Evolutionary conservation across 2,113 vertebrate genomes (phyloP).

Genomic region (Myanophis thanlyinensis): DNA sequence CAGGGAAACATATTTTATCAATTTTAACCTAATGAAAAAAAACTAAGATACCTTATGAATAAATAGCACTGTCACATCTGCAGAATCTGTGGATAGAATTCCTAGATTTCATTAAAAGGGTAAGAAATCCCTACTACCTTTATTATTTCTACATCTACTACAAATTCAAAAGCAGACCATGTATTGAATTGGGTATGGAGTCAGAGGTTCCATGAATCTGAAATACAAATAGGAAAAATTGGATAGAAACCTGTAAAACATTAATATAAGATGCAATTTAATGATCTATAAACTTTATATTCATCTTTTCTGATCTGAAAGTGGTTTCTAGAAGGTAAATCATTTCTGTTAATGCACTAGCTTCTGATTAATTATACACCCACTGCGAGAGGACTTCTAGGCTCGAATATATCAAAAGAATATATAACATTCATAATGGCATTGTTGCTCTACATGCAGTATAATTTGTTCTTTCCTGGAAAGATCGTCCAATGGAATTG

Average conservation of each 20-base stretch:
- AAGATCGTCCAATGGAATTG: background rate
- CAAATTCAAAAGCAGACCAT: background rate
- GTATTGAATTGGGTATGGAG: background rate
- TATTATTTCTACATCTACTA: background rate
- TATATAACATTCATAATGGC: constrained; percentile 15
- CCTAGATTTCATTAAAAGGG: background rate
- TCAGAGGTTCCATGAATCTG: background rate
- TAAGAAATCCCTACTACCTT: background rate
- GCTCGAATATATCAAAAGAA: background rate
- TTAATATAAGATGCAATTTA: background rate
- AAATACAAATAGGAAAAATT: background rate
- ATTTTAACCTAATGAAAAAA: background rate
- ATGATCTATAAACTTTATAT: constrained; percentile 3
- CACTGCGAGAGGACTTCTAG: background rate
- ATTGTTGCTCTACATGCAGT: background rate
- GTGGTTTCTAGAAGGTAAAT: background rate
- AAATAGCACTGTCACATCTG: background rate
- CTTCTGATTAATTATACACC: background rate
- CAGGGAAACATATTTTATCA: background rate
- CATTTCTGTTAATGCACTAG: background rate
- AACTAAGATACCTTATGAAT: background rate
- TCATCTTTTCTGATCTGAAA: background rate
- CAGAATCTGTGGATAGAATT: background rate
- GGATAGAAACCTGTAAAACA: background rate
- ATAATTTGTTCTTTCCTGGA: constrained; percentile 36